Evolutionary conservation across 2,888 invertebrate species (phyloP).

Genomic region (Drosophila maculinotata): DNA sequence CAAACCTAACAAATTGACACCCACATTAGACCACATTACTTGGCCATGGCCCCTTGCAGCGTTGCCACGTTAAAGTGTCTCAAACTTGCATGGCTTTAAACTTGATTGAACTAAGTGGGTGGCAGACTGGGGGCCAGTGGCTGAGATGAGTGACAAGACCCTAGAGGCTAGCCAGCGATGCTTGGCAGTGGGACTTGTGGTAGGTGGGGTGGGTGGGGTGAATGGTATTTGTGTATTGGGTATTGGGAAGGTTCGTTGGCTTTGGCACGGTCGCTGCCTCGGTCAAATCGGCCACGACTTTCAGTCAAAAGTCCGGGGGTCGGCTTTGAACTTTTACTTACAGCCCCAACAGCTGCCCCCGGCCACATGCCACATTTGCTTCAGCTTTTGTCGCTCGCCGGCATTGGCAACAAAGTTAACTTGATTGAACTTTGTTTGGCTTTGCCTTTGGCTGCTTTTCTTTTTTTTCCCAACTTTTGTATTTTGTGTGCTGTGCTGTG

Average conservation of each 20-base stretch:
- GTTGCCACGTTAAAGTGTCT: conserved; percentile 50
- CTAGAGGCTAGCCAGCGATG: conserved; percentile 27
- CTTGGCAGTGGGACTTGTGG: no score
- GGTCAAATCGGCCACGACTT: conserved; percentile 72
- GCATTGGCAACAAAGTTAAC: conserved; percentile 76
- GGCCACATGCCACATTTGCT: conserved; percentile 33
- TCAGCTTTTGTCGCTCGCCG: conserved; percentile 58
- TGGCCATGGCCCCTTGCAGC: conserved; percentile 45
- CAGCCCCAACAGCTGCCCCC: neutral
- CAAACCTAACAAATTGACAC: conserved; percentile 63
- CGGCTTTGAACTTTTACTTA: conserved; percentile 68
- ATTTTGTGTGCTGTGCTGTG: conserved; percentile 25
- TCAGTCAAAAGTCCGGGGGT: conserved; percentile 67
- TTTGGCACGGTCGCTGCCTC: no score
- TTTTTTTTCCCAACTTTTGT: conserved; percentile 45
- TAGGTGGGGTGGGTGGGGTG: no score
- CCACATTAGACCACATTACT: conserved; percentile 65
- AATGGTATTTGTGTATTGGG: neutral
- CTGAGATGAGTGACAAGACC: conserved; percentile 56
- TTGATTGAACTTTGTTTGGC: conserved; percentile 79
- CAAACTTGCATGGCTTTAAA: conserved; percentile 55
- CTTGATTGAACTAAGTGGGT: conserved; percentile 45
- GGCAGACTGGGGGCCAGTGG: conserved; percentile 11
- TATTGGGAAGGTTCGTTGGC: conserved; percentile 6
- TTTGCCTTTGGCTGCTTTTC: conserved; percentile 71